Base-by-base conservation (phyloP, 2,888 invertebrate species). In the Acronicta leporina region DNA sequence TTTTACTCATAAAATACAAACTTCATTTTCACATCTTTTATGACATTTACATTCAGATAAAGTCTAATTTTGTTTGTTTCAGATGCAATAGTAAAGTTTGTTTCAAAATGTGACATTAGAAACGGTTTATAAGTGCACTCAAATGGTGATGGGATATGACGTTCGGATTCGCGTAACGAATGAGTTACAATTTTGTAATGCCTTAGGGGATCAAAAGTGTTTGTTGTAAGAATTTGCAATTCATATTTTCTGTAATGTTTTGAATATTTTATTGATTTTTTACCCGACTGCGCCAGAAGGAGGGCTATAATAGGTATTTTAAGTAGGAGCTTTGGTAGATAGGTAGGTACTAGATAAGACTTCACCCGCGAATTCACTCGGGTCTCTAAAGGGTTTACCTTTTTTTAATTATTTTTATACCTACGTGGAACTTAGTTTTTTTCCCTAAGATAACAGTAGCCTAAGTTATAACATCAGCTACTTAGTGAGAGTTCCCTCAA, bases 81-180 rank as follows among this genome's bases (percentile, higher is more conserved):
- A 9, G 0, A 0, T 41, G 16, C 14, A 51, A 13, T 45, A 45
- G 0, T 51, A n/a, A 57, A 47, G 20, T 62, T 68, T 67, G 72
- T 69, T 77, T 67, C 52, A 54, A 51, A 53, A 20, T 20, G 47
- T 62, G 65, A 68, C 65, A 64, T 87, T 83, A 81, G 88, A 83
- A 71, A 85, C 83, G 87, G 82, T 68, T 80, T 82, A 87, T 82
- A 83, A 87, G 85, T 84, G 88, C 89, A 87, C 81, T 87, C 81
- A 27, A 52, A 56, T 68, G 63, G 74, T 73, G 74, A 78, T 66
- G 76, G 44, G 66, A 62, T 20, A 47, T 73, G 72, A 74, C 68
- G 66, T 79, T 78, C 58, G 56, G 70, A 75, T 65, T 55, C 68
- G 71, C 66, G 64, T 67, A 63, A 48, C 68, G 67, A 73, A 79